Conservation (phyloP, 2,888 invertebrate genomes). For the Macrophya annulata region DNA sequence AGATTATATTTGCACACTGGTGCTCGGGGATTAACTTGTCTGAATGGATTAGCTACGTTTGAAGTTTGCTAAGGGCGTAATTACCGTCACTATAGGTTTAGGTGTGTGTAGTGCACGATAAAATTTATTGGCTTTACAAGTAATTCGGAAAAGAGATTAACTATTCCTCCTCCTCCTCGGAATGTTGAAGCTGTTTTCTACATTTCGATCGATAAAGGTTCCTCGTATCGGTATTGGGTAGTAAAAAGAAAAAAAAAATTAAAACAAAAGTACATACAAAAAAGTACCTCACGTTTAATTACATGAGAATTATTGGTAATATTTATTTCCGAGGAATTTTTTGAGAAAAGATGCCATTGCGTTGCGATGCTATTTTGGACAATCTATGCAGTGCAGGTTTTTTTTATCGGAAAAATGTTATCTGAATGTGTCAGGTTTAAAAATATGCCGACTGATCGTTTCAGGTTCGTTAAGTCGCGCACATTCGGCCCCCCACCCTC, state of each 20-base stretch:
- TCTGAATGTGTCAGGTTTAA: slow-evolving; percentile 49
- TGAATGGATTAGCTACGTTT: background rate
- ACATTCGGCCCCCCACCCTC: too few relatives aligned
- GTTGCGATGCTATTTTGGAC: background rate
- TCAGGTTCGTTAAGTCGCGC: slow-evolving; percentile 30
- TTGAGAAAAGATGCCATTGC: background rate
- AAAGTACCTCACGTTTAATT: background rate
- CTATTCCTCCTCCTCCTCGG: background rate
- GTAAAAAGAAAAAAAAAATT: background rate
- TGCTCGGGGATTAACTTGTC: slow-evolving; percentile 8
- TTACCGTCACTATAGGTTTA: background rate
- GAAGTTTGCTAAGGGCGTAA: background rate
- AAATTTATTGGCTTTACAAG: background rate
- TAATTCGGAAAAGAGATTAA: background rate
- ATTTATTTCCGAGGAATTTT: background rate
- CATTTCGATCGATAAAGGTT: background rate
- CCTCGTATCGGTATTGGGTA: background rate
- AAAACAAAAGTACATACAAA: background rate
- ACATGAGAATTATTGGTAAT: background rate
- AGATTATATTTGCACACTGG: slow-evolving; percentile 12
- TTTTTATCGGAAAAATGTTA: slow-evolving; percentile 38
- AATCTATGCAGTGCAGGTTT: background rate
- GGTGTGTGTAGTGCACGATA: background rate
- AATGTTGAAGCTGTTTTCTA: background rate
- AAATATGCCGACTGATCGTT: slow-evolving; percentile 45